A percentile compares a stretch with the other conserved stretches of the same genome.
phyloP scores from a whole-genome alignment of 2,888 invertebrate genomes.

The Ceraclea dissimilis region DNA sequence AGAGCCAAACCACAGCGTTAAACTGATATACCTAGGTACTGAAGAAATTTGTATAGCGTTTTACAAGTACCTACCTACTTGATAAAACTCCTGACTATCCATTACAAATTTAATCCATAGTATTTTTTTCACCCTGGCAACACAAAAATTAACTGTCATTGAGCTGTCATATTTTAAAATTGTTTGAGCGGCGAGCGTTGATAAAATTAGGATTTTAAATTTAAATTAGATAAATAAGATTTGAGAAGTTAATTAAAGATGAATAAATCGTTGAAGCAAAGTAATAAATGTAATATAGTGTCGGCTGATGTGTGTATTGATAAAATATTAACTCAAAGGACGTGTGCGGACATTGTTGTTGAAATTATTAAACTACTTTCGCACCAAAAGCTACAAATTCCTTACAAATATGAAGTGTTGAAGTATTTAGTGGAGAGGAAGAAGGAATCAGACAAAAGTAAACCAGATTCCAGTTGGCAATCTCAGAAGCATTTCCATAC shows the following conservation, averaged over 20 bases:
- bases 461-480: constrained; percentile 33
- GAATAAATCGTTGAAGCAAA: not conserved
- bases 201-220: not conserved
- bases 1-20: too few relatives aligned
- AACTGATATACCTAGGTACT: too few relatives aligned
- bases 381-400: constrained; percentile 51
- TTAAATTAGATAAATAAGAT: not conserved
- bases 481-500: constrained; percentile 41
- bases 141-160: not conserved
- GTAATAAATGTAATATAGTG: not conserved
- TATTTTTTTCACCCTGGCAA: not conserved
- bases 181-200: not conserved
- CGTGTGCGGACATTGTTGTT: constrained; percentile 49
- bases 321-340: constrained; percentile 48
- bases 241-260: not conserved
- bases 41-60: too few relatives aligned
- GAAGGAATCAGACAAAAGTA: constrained; percentile 27
- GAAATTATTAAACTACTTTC: constrained; percentile 50
- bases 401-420: constrained; percentile 45
- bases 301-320: constrained; percentile 29
- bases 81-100: too few relatives aligned
- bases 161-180: not conserved
- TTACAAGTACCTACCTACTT: too few relatives aligned
- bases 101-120: too few relatives aligned
- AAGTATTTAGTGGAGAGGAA: constrained; percentile 38